Percentiles rank a stretch among this genome's conserved stretches.
phyloP scores from a whole-genome alignment of 1,140 invertebrate genomes.

The Pseudomyrmex concolor region DNA sequence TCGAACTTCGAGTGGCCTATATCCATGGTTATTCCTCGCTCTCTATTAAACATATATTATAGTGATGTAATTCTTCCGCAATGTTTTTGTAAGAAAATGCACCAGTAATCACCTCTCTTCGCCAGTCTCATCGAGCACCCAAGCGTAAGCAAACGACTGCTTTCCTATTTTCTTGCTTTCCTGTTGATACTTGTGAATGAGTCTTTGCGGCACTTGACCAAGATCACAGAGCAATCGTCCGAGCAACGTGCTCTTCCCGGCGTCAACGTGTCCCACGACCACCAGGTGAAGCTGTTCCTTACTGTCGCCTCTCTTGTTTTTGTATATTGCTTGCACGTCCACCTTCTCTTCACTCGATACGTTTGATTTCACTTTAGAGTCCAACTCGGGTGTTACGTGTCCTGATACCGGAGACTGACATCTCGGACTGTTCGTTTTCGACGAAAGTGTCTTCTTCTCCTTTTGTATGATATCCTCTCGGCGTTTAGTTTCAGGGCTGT shows the following conservation, averaged over 20 bases:
- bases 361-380: constrained; percentile 79
- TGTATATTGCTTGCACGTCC: constrained; percentile 87
- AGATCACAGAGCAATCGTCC: constrained; percentile 96
- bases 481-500: constrained; percentile 75
- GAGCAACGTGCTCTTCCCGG: constrained; percentile 99
- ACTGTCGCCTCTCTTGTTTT: constrained; percentile 89
- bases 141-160: constrained; percentile 99
- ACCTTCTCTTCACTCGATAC: constrained; percentile 86
- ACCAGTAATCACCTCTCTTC: constrained; percentile 92
- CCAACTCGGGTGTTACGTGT: constrained; percentile 83
- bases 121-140: constrained; percentile 99
- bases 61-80: background rate
- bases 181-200: constrained; percentile 99
- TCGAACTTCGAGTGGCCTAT: constrained; percentile 97
- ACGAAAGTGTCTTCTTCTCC: constrained; percentile 72
- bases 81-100: background rate
- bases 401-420: constrained; percentile 88
- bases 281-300: constrained; percentile 97
- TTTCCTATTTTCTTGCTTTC: constrained; percentile 99
- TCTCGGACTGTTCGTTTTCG: constrained; percentile 82
- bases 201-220: constrained; percentile 95
- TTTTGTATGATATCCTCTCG: constrained; percentile 69
- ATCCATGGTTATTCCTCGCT: constrained; percentile 98
- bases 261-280: constrained; percentile 99
- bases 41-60: constrained; percentile 82